A percentile compares a stretch with the other conserved stretches of the same genome.
phyloP scores from a whole-genome alignment of 2,113 vertebrate species.

The Cyanoderma ruficeps region DNA sequence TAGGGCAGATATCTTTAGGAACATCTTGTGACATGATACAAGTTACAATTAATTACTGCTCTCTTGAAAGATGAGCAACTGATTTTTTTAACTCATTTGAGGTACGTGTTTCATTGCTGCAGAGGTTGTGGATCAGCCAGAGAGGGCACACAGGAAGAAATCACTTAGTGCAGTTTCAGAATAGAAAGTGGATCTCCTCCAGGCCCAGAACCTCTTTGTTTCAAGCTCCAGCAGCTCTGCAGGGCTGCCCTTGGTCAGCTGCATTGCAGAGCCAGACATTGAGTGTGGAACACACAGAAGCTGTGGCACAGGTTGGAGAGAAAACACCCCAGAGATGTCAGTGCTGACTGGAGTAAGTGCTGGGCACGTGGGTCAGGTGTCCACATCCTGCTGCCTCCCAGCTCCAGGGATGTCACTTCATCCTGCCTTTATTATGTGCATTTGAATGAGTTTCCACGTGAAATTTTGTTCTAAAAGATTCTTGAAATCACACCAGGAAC shows the following conservation, averaged over 20 bases:
- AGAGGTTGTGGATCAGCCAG: background rate
- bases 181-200: background rate
- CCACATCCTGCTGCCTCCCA: background rate
- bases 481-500: background rate
- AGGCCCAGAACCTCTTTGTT: background rate
- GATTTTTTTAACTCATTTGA: background rate
- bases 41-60: background rate
- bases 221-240: background rate
- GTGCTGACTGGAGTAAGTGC: fast-evolving
- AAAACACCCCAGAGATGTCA: background rate
- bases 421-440: background rate
- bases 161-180: background rate
- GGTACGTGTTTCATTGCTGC: fast-evolving
- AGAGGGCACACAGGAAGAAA: background rate
- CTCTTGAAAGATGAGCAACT: background rate
- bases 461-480: background rate
- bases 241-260: background rate
- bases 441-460: background rate
- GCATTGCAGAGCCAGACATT: background rate
- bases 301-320: background rate
- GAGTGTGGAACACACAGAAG: background rate
- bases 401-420: fast-evolving
- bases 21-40: background rate
- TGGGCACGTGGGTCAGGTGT: fast-evolving
- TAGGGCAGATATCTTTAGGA: background rate